Base-by-base conservation (phyloP, 2,797 vertebrate species). In the Girardinus metallicus region DNA sequence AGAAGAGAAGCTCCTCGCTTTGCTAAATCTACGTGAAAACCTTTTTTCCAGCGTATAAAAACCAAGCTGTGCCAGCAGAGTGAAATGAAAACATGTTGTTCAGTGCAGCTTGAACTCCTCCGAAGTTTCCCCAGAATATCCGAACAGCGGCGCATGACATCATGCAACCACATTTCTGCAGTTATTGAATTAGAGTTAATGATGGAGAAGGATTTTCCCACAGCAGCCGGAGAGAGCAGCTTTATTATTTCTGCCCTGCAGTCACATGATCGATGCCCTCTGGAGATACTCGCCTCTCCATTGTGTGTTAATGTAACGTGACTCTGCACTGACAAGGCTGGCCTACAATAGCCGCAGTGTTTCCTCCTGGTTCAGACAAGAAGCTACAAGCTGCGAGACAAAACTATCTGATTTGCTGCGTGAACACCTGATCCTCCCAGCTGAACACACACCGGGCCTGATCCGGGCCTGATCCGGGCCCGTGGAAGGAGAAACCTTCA, bases 351-450 rank as follows among this genome's bases (percentile, higher is more conserved):
- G 15, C 11, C 34, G 23, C 86, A 81, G 46, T 91, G 89, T 89
- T 81, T 75, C 82, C 82, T 62, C 70, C 79, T 81, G 85, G 82
- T 79, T 81, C 83, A 82, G 80, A 89, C 89, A 88, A 80, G 77
- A 84, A 83, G 86, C 76, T 85, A 91, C 89, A 89, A 88, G 84
- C 76, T 72, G 31, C 31, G 1, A 79, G 47, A 89, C 89, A 89
- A 88, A 87, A 72, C 83, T 88, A 88, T 89, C 87, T 81, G 87
- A 91, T 91, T 62, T 70, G 75, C 73, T 18, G 77, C 73, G 79
- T 1, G 1, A 66, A 74, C 75, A 91, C 84, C 75, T 46, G 84
- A 87, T 82, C 79, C 81, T 3, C 10, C 76, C 51, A 5, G 41
- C 75, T 31, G 16, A 72, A 43, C 9, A 64, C 77, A 41, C 44